phyloP scores from a whole-genome alignment of 2,888 invertebrate species.

The Mythimna vitellina region DNA sequence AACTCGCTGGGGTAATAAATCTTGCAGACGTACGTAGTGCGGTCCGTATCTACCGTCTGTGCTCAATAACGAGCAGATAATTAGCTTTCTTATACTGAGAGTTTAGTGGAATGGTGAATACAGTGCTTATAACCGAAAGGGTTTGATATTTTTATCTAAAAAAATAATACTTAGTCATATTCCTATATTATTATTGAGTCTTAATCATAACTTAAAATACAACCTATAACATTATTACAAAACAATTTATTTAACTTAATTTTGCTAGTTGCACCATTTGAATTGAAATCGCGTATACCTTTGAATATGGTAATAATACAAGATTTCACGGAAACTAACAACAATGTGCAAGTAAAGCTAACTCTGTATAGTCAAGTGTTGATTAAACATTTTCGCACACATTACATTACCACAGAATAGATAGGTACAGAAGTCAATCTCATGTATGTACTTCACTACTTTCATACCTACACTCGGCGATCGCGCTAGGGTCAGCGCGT shows the following conservation, averaged over 20 bases:
- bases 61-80: conserved; percentile 21
- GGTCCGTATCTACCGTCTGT: not conserved
- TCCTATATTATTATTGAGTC: conserved; percentile 61
- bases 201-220: conserved; percentile 58
- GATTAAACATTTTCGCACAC: conserved; percentile 14
- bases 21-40: not conserved
- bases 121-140: conserved; percentile 50
- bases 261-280: conserved; percentile 68
- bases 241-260: conserved; percentile 56
- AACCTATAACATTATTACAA: conserved; percentile 51
- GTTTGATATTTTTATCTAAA: conserved; percentile 40
- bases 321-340: conserved; percentile 24
- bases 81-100: conserved; percentile 33
- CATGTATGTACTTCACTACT: too few species aligned
- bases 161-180: conserved; percentile 52
- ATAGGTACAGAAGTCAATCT: too few species aligned
- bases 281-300: conserved; percentile 39
- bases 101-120: conserved; percentile 63
- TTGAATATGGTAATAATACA: conserved; percentile 8
- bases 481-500: too few species aligned
- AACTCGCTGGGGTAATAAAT: not conserved
- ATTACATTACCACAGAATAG: too few species aligned
- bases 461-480: too few species aligned
- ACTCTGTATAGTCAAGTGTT: conserved; percentile 45
- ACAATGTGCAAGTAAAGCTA: conserved; percentile 38